Evolutionary conservation across 2,888 invertebrate genomes (phyloP), one percentile per base, ranked within the genome.

Genomic region (Eupithecia centaureata): DNA sequence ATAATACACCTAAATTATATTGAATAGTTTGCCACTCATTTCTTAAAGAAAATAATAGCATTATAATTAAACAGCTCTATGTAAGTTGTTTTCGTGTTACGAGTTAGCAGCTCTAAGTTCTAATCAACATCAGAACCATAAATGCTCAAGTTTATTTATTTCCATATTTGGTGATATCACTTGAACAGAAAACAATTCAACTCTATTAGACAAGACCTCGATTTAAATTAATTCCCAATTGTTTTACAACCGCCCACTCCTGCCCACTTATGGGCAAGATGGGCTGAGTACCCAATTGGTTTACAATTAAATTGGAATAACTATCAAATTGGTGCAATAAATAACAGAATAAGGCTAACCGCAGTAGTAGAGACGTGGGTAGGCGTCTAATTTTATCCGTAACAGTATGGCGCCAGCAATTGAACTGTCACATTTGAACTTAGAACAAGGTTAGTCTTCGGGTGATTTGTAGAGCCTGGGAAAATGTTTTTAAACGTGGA

Each of bases 321-420:
- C 61, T 62, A 67, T 68, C 38, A 47, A 70, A 72, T 66, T 72
- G 70, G 35, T 58, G 59, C 68, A 56, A 73, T 73, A 73, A 73
- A 72, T 68, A 68, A 64, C 60, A 51, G 54, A 67, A 70, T 75
- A 68, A 68, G 57, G 58, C 54, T 67, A 67, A 69, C 60, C 66
- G 58, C 63, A 66, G 57, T 32, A 32, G 57, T 18, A 33, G 10
- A 15, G 5, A 12, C 18, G 56, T 30, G 28, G n/a, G 32, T 56
- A 30, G 56, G 30, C 30, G 30, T 28, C n/a, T 57, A 57, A 32
- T 57, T 57, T 57, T 22, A 18, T 57, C 57, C 22, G 18, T 57
- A 63, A 51, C 61, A 27, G 35, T 68, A 67, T 68, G 68, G 63
- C 61, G 58, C 27, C 51, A 56, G 1, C 47, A 38, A 51, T 68